Evolutionary conservation across 2,113 vertebrate genomes (phyloP), one percentile per base, ranked within the genome.

Genomic region (Chrysemys picta): DNA sequence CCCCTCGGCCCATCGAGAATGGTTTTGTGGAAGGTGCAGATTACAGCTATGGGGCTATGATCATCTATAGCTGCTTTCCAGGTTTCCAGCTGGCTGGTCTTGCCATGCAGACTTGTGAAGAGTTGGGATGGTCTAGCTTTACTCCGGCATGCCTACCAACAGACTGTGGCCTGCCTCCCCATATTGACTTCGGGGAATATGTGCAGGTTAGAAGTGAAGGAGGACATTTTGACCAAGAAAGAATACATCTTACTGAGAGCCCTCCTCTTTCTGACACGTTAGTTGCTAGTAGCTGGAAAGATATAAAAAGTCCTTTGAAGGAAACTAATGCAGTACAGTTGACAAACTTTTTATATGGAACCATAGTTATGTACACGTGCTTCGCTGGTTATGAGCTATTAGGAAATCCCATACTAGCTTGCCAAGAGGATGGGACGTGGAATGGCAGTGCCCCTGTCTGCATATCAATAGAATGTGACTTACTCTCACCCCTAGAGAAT

Each of bases 21-120:
- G 99, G 99, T 5, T 99, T 99, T 65, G 99, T 99, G 19, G 99
- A 99, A 97, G 99, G 99, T 45, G 99, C 98, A n/a, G 99, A 99
- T 97, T 99, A 99, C 57, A 99, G 99, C 94, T 99, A 98, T 2
- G 99, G 99, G 1, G 99, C 99, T 69, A 99, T 99, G 94, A 99
- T 99, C n/a, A 99, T 99, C 97, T 99, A 99, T 89, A 99, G 99
- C 96, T 99, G 99, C 85, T 98, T 99, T 45, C 99, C 99, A 47
- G 99, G 99, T 47, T 99, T 99, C 93, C 99, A 99, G 95, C 98
- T 99, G 1, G 96, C 98, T 25, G 99, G 99, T 5, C 99, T 99
- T 59, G 99, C 99, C 95, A 99, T 99, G 97, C 98, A 99, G 91
- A 99, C 99, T 82, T 99, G 99, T 90, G 99, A 99, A 97, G 99